phyloP scores from a whole-genome alignment of 2,797 vertebrate genomes.

The Mormyrops boulengeri region DNA sequence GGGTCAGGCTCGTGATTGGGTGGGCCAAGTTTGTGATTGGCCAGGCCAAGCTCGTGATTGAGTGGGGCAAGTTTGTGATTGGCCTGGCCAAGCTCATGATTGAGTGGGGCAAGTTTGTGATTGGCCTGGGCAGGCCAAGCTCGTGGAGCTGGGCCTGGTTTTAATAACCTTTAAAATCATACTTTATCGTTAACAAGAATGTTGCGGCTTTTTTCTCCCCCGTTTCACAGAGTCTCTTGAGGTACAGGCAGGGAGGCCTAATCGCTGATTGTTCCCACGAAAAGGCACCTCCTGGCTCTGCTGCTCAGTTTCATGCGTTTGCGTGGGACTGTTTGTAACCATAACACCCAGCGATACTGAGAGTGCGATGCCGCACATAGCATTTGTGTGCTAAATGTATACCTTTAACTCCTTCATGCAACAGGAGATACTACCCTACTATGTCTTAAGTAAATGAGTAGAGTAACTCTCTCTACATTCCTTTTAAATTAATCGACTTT shows the following conservation, averaged over 20 bases:
- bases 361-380: neutral
- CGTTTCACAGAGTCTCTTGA: neutral
- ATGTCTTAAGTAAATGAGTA: neutral
- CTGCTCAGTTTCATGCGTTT: neutral
- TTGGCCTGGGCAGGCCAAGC: neutral
- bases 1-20: neutral
- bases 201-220: neutral
- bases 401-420: neutral
- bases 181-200: neutral
- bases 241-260: neutral
- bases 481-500: neutral
- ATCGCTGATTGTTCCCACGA: neutral
- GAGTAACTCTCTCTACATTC: neutral
- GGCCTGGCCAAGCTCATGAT: neutral
- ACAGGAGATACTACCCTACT: neutral
- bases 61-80: neutral
- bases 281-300: neutral
- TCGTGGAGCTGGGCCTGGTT: neutral
- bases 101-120: neutral
- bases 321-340: neutral
- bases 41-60: neutral
- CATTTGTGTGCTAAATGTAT: slow-evolving; percentile 4
- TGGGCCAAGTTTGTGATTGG: neutral
- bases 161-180: neutral
- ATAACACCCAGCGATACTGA: neutral